These are phyloP conservation scores for Gerris lacustris DNA, from an alignment of 2,888 invertebrate genomes.

Conservation along the genomic window DNA sequence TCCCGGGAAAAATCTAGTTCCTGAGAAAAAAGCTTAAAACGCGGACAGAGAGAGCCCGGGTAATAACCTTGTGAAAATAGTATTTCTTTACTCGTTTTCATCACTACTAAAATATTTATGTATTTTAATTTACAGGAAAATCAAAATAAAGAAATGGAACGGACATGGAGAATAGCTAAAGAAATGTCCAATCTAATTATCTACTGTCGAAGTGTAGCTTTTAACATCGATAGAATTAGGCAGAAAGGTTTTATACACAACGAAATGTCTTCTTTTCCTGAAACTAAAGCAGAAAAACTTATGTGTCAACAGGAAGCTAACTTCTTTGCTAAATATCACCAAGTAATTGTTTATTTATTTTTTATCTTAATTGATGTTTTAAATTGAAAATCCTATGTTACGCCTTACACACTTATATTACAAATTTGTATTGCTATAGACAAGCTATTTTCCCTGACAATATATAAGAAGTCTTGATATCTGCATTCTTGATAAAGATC, in stretches of 20 bases:
- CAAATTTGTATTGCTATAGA: background rate
- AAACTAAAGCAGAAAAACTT: constrained; percentile 85
- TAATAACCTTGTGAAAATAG: too few relatives aligned
- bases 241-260: constrained; percentile 62
- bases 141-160: constrained; percentile 75
- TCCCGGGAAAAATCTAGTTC: too few relatives aligned
- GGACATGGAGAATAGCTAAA: constrained; percentile 80
- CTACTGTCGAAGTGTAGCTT: constrained; percentile 82
- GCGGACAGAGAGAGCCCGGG: too few relatives aligned
- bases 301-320: constrained; percentile 65
- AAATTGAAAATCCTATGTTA: background rate
- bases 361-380: background rate
- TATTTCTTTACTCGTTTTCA: too few relatives aligned
- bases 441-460: too few relatives aligned
- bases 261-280: constrained; percentile 97
- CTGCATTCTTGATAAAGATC: too few relatives aligned
- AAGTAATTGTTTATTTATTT: constrained; percentile 35
- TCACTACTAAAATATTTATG: too few relatives aligned
- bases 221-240: constrained; percentile 59
- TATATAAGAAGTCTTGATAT: too few relatives aligned
- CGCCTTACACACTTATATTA: background rate
- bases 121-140: constrained; percentile 44
- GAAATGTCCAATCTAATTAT: constrained; percentile 95
- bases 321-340: constrained; percentile 68
- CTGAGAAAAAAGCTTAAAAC: too few relatives aligned